These are phyloP conservation scores for Camelus bactrianus DNA, from an alignment of 2,113 vertebrate species.

Conservation along the genomic window DNA sequence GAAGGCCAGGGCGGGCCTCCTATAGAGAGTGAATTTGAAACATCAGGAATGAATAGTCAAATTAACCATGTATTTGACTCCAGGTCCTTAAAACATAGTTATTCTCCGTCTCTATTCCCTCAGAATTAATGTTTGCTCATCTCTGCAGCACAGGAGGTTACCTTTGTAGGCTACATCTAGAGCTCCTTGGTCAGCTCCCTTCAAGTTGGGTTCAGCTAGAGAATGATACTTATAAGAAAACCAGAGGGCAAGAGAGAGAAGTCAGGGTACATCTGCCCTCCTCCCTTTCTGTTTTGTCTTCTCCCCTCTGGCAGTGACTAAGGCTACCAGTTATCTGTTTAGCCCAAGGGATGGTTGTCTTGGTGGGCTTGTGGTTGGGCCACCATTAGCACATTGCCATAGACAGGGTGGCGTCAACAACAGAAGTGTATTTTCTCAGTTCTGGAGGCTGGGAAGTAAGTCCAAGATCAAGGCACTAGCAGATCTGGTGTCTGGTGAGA, in stretches of 20 bases:
- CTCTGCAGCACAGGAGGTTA: not conserved
- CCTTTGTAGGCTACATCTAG: not conserved
- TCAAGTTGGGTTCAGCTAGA: not conserved
- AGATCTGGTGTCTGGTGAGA: not conserved
- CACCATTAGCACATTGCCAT: not conserved
- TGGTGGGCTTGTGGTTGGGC: not conserved
- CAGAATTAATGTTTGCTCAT: not conserved
- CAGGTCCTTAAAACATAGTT: not conserved
- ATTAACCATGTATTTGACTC: not conserved
- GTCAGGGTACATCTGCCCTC: not conserved
- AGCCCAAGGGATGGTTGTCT: not conserved
- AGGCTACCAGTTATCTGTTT: not conserved
- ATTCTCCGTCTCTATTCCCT: not conserved
- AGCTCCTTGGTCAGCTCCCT: not conserved
- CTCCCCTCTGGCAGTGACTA: not conserved
- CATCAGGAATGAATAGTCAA: not conserved
- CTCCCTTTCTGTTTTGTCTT: not conserved
- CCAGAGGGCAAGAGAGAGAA: not conserved
- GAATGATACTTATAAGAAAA: not conserved
- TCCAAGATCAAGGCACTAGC: not conserved
- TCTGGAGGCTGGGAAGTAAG: not conserved
- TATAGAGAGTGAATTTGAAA: not conserved
- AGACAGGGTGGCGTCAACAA: not conserved
- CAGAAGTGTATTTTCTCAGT: not conserved
- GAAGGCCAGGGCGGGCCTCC: not conserved